Percentiles rank a stretch among this genome's conserved stretches.
Conservation (phyloP, 2,113 vertebrate species). For the Poeciliopsis retropinna region DNA sequence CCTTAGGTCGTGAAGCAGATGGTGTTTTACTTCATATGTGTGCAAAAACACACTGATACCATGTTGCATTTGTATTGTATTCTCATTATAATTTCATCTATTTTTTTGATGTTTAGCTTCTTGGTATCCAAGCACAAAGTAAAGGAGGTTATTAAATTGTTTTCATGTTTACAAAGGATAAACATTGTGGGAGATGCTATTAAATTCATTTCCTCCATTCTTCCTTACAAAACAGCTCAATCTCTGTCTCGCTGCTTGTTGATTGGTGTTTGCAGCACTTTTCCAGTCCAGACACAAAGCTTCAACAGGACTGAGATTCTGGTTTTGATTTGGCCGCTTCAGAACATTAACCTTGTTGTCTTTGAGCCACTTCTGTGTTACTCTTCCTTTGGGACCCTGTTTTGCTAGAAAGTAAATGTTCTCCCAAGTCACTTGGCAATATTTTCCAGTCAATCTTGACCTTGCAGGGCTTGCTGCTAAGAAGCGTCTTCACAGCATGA, state of each 20-base stretch:
- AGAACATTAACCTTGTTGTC: too few species aligned
- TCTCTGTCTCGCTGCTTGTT: too few species aligned
- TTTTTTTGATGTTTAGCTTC: background rate
- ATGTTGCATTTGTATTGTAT: constrained; percentile 48
- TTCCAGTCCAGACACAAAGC: too few species aligned
- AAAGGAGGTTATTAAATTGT: background rate
- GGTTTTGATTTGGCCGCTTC: too few species aligned
- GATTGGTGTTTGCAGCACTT: too few species aligned
- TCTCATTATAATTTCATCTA: constrained; percentile 30
- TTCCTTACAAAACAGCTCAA: too few species aligned
- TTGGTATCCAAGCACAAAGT: background rate
- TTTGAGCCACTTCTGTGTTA: too few species aligned
- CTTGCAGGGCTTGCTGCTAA: background rate
- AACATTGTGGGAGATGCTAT: background rate
- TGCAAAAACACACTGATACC: constrained; percentile 67
- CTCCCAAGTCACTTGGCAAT: too few species aligned
- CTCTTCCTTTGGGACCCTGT: too few species aligned
- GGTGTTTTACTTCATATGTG: constrained; percentile 75
- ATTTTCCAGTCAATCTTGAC: background rate
- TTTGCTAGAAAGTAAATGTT: too few species aligned
- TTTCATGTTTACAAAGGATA: background rate
- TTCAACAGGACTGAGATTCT: too few species aligned
- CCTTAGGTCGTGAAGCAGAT: constrained; percentile 79
- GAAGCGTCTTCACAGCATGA: background rate
- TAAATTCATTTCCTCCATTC: background rate